These are phyloP conservation scores for Andrena camellia DNA, from an alignment of 2,888 invertebrate genomes.

Conservation along the genomic window DNA sequence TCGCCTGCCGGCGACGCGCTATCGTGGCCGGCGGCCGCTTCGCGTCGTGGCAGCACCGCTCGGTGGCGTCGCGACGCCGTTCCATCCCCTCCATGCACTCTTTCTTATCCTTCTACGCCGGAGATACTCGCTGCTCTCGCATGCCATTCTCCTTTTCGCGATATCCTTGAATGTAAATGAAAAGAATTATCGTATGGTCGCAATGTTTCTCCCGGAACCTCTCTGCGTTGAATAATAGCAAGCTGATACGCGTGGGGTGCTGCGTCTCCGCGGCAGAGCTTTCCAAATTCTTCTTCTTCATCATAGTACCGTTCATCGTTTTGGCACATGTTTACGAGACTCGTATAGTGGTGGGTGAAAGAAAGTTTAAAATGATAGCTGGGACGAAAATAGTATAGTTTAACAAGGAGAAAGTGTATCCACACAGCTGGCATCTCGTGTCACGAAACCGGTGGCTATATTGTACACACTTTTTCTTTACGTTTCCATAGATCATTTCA, in stretches of 20 bases:
- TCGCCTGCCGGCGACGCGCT: conserved; percentile 69
- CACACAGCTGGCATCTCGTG: background rate
- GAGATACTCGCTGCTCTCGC: conserved; percentile 15
- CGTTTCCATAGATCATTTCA: no score
- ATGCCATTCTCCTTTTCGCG: conserved; percentile 10
- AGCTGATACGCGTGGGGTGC: background rate
- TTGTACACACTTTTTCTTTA: background rate
- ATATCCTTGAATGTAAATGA: conserved; percentile 19
- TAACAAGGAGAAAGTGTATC: no score
- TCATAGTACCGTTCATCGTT: background rate
- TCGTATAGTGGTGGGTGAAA: background rate
- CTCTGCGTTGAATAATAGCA: background rate
- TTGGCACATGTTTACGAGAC: background rate
- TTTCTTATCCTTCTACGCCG: background rate
- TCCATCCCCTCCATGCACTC: background rate
- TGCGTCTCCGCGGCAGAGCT: background rate
- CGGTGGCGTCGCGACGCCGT: conserved; percentile 70
- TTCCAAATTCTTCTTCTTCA: background rate
- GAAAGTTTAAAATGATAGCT: background rate
- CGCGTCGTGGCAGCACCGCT: conserved; percentile 80
- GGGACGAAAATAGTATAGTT: background rate
- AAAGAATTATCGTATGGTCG: background rate
- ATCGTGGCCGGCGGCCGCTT: conserved; percentile 74
- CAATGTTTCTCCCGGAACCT: background rate
- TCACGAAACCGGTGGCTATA: background rate